phyloP scores from a whole-genome alignment of 2,113 vertebrate genomes.

The Halichoeres trimaculatus region DNA sequence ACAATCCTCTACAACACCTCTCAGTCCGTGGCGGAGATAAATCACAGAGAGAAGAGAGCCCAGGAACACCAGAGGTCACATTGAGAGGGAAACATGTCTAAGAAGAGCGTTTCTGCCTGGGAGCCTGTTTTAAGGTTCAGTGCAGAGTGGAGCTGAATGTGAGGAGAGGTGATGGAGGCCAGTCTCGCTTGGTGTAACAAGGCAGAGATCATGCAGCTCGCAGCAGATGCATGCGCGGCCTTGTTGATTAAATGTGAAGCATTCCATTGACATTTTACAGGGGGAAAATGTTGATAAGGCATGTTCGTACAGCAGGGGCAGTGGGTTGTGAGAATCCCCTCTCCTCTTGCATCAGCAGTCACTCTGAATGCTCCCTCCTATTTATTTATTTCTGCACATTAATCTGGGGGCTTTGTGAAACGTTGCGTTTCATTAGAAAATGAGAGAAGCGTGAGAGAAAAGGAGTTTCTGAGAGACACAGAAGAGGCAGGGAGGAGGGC shows the following conservation, averaged over 20 bases:
- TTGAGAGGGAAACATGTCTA: conserved; percentile 13
- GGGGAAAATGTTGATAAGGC: conserved; percentile 65
- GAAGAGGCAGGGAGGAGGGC: background rate
- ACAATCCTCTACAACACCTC: background rate
- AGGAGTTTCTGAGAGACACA: conserved; percentile 8
- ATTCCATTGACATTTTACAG: conserved; percentile 56
- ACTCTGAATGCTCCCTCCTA: conserved; percentile 46
- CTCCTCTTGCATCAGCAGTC: conserved; percentile 66
- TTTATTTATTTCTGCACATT: conserved; percentile 63
- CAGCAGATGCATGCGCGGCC: conserved; percentile 30
- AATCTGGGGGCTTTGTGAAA: conserved; percentile 61
- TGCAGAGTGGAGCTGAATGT: conserved; percentile 16
- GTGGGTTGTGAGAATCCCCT: conserved; percentile 71
- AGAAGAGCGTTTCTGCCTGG: background rate
- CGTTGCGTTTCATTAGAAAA: conserved; percentile 58
- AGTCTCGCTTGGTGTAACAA: conserved; percentile 22
- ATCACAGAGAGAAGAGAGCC: background rate
- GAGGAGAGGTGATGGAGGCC: conserved; percentile 14
- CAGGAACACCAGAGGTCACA: conserved; percentile 2
- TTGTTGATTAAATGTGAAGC: conserved; percentile 46
- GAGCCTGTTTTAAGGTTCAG: conserved; percentile 14
- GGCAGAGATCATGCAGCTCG: conserved; percentile 41
- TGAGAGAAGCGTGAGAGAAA: conserved; percentile 24
- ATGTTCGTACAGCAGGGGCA: conserved; percentile 65
- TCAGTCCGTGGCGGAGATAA: background rate